phyloP scores from a whole-genome alignment of 2,113 vertebrate genomes.

The Sorex araneus region DNA sequence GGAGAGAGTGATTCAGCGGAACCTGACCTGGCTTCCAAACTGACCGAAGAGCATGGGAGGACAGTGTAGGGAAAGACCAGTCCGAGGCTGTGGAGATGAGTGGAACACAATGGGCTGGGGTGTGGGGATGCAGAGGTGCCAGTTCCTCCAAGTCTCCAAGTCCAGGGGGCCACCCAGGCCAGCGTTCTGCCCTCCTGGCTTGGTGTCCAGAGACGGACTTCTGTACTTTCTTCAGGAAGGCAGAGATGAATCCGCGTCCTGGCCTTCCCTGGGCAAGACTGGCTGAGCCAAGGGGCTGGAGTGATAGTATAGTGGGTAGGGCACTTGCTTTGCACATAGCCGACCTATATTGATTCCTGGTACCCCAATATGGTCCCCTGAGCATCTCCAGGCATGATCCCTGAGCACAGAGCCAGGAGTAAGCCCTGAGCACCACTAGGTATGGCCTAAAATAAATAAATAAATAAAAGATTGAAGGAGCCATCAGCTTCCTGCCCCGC shows the following conservation, averaged over 20 bases:
- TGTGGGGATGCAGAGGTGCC: neutral
- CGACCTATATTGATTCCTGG: no score
- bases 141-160: neutral
- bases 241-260: neutral
- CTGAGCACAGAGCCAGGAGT: no score
- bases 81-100: neutral
- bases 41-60: neutral
- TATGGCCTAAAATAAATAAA: no score
- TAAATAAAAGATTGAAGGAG: no score
- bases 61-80: neutral
- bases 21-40: neutral
- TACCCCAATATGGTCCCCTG: no score
- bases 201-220: slow-evolving; percentile 52
- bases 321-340: no score
- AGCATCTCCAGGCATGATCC: no score
- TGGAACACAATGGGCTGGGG: neutral
- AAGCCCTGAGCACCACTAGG: no score
- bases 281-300: no score
- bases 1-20: neutral
- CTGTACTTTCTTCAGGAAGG: slow-evolving; percentile 56
- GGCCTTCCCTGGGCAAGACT: slow-evolving; percentile 4
- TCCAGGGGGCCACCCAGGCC: neutral
- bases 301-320: no score
- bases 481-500: neutral
- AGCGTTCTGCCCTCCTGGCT: slow-evolving; percentile 49